These are phyloP conservation scores for Bufo bufo DNA, from an alignment of 2,113 vertebrate genomes.

Conservation along the genomic window DNA sequence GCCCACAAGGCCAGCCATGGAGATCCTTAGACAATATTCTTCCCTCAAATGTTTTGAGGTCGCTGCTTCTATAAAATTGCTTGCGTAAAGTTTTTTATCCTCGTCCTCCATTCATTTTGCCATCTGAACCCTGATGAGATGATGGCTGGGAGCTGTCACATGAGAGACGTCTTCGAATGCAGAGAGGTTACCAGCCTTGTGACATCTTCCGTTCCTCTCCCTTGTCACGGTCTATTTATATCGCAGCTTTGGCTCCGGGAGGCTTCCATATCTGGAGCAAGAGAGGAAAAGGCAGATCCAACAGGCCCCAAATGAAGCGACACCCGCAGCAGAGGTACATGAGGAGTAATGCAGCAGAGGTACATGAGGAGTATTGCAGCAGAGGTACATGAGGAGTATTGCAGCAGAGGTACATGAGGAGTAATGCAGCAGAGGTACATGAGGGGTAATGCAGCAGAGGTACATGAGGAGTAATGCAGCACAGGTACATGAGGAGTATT, in stretches of 20 bases:
- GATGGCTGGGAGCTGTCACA: neutral
- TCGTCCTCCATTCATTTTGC: neutral
- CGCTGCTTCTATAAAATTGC: neutral
- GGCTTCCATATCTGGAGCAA: conserved; percentile 33
- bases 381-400: no score
- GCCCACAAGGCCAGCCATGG: no score
- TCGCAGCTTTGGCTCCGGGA: neutral
- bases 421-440: no score
- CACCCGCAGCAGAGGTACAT: conserved; percentile 19
- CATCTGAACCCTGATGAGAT: neutral
- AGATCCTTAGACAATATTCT: no score
- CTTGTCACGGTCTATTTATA: conserved; percentile 43
- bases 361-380: no score
- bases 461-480: no score
- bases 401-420: no score
- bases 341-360: neutral
- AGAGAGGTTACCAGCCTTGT: conserved; percentile 13
- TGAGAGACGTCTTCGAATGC: neutral
- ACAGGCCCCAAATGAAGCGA: neutral
- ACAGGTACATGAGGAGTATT: no score
- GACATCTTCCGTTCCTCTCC: conserved; percentile 4
- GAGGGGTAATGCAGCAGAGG: no score
- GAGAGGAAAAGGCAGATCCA: neutral
- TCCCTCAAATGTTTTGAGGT: neutral
- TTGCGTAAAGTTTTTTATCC: neutral